These are phyloP conservation scores for Acropternis orthonyx DNA, from an alignment of 2,797 vertebrate species.

Conservation along the genomic window DNA sequence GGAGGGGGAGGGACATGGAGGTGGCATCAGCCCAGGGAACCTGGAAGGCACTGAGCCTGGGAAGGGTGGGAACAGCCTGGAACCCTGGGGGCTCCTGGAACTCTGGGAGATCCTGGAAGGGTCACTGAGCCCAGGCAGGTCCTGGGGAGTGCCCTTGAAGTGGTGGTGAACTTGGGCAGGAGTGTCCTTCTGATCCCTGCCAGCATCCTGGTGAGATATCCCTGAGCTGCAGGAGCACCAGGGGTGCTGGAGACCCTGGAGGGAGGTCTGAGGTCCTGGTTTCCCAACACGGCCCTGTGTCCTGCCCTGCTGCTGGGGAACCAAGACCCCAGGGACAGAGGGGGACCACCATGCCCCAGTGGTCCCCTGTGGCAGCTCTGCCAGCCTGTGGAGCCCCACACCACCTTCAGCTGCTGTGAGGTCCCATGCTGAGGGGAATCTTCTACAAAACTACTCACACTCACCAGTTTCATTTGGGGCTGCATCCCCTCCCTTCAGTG, in stretches of 20 bases:
- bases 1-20: background rate
- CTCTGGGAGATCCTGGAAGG: background rate
- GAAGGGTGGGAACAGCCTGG: background rate
- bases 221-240: background rate
- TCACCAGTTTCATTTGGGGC: background rate
- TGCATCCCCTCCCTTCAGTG: background rate
- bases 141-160: background rate
- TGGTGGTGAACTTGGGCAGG: background rate
- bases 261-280: background rate
- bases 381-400: background rate
- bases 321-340: accelerated
- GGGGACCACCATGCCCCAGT: background rate
- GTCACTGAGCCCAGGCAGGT: background rate
- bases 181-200: background rate
- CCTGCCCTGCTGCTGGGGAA: background rate
- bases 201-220: background rate
- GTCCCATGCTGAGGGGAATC: accelerated
- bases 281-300: background rate
- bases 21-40: too few species aligned
- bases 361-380: background rate
- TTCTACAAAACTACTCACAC: background rate
- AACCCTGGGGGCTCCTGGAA: background rate
- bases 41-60: background rate
- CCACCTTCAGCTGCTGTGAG: background rate
- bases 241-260: background rate